Base-by-base conservation (phyloP, 1,140 invertebrate species). In the Brachionus calyciflorus region DNA sequence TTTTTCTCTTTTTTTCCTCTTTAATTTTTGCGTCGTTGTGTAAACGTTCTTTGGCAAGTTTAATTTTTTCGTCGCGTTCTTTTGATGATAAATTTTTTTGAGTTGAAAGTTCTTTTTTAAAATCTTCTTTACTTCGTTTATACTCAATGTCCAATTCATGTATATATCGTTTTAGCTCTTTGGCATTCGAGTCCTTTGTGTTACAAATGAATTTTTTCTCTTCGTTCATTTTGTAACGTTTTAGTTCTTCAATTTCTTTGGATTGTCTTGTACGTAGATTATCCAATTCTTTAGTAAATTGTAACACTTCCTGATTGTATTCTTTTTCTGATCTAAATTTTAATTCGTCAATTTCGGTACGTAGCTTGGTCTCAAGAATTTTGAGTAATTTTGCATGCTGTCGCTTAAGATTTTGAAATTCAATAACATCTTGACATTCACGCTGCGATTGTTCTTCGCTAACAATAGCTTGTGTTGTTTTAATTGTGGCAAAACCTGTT, bases 121-220 rank as follows among this genome's bases (percentile, higher is more conserved):
- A 94, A 80, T 92, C 87, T 83, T 99, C 96, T 87, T 98, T 98
- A 83, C 93, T 97, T 51, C 90, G 90, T 86, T 99, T 99, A 87
- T 98, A 98, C 84, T 98, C 95, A 83, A 92, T 92, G 86, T 98
- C 96, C 85, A 95, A 93, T 81, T 94, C 91, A 76, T 90, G 87
- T 83, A 93, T 91, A 81, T 95, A 93, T 41, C 90, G 90, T 83
- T 93, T 93, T 57, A 91, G 87, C 82, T 98, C 95, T 78, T 90
- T 89, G 79, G 97, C 93, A 80, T 99, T 94, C 80, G 91, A 88
- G 77, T 89, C 86, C 6, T 90, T 89, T 79, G 98, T 96, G 81
- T 96, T 93, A 86, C 96, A 97, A 44, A 91, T 89, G 77, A 98
- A 86, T 84, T 96, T 95, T 87, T 95, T 96, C 83, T 99, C 94